Base-by-base conservation (phyloP, 2,113 vertebrate genomes). In the Neolamprologus sp. region DNA sequence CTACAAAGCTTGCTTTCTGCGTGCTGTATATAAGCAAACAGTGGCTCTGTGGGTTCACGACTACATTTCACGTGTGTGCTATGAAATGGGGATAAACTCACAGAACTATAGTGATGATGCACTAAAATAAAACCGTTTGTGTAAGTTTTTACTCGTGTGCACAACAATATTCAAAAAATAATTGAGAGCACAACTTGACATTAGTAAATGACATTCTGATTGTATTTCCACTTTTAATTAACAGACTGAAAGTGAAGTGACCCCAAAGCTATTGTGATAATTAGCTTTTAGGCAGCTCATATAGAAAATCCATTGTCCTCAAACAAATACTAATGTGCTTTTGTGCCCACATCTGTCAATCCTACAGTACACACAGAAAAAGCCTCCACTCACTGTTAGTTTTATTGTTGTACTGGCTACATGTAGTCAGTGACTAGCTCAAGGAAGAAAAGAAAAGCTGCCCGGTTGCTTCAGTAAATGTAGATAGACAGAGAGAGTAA, bases 161-260 rank as follows among this genome's bases (percentile, higher is more conserved):
- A 58, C 30, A 11, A 49, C 47, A 80, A 40, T 42, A 30, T 49
- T 82, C 9, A 58, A 73, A 26, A 88, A 89, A 86, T 87, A 83
- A 92, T 84, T 88, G 84, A 51, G n/a, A 92, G 65, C 55, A 6
- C 14, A 40, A 23, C 40, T n/a, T 88, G 80, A 80, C 54, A 82
- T 92, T 60, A 68, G 12, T 83, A 83, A 85, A 84, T 85, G 80
- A 87, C 80, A 80, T 63, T 83, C 58, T 79, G 71, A 90, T 91
- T 88, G 57, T 80, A 55, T 85, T 88, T 87, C 45, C 33, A 55
- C 49, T 88, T 89, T 90, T 83, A 87, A 91, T 88, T 90, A 90
- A 93, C 68, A 68, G 78, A 47, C 47, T 83, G 55, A 90, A 88
- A 85, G 85, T 86, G 17, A 90, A 93, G 75, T 73, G 82, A 92